Evolutionary conservation across 2,888 invertebrate species (phyloP), one percentile per base, ranked within the genome.

Genomic region (Crossocerus cetratus): DNA sequence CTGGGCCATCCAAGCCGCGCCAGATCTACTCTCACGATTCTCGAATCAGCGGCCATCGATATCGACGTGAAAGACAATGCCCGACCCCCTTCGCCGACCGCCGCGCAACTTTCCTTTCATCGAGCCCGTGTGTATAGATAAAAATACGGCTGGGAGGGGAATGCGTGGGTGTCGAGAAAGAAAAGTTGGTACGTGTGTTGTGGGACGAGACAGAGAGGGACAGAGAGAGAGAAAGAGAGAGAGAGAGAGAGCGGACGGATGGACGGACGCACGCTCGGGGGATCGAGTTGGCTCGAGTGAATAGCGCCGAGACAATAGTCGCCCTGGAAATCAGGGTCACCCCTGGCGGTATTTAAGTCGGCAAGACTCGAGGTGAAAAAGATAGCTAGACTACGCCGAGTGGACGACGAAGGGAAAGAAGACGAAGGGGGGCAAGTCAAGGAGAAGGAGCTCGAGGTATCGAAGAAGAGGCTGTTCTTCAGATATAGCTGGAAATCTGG

Each of bases 401-500:
- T 32, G 32, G 49, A 49, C 5, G 49, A 49, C 2, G 49, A 49
- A 49, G 49, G 49, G 2, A 18, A 4, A n/a, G 49, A 59, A n/a
- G 54, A 54, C 20, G 54, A 56, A 14, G 53, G n/a, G 16, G 55
- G 21, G 4, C 42, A 43, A 32, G 56, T 58, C 59, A 58, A 66
- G 42, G 49, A 20, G 18, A 42, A n/a, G 21, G n/a, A 63, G 44
- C 18, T 49, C 16, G 4, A 49, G 53, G 23, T 3, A 61, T 58
- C 22, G 45, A 32, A 69, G n/a, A 54, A 21, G 57, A 56, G 42
- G 59, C 44, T 65, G 23, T 59, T 55, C 49, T 44, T 44, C 20
- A 61, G 59, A 63, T 73, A 63, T 73, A 73, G 70, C 67, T 62
- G 70, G 70, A 61, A 77, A 74, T 67, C 70, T 58, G 57, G 63